Evolutionary conservation across 2,888 invertebrate species (phyloP).

Genomic region (Zaprionus bogoriensis): DNA sequence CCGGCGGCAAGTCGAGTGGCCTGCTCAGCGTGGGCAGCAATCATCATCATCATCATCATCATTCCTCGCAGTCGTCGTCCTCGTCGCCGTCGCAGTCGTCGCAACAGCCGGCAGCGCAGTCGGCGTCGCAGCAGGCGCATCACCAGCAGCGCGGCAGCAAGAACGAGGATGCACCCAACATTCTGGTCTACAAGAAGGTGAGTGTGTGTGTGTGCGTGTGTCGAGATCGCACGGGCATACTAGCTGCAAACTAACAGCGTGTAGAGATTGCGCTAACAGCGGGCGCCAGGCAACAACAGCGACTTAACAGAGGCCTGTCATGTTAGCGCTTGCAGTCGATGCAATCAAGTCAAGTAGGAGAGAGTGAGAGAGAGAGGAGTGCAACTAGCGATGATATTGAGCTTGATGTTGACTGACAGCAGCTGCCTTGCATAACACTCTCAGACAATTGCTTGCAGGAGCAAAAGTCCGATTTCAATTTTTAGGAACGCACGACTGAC

Average conservation of each 20-base stretch:
- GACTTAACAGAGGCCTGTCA: too few species aligned
- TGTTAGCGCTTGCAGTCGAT: too few species aligned
- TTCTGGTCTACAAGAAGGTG: constrained; percentile 94
- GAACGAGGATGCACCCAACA: constrained; percentile 92
- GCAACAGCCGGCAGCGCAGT: constrained; percentile 17
- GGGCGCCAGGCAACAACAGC: too few species aligned
- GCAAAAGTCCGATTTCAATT: too few species aligned
- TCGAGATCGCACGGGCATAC: background rate
- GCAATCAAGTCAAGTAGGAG: too few species aligned
- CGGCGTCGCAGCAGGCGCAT: constrained; percentile 25
- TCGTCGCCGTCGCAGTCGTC: constrained; percentile 18
- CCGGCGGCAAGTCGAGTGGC: constrained; percentile 34
- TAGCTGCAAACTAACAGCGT: background rate
- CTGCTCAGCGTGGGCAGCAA: constrained; percentile 63
- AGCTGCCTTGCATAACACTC: too few species aligned
- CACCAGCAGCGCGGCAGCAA: constrained; percentile 69
- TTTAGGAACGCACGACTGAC: too few species aligned
- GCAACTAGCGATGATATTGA: too few species aligned
- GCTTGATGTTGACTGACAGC: too few species aligned
- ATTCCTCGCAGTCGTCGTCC: constrained; percentile 26
- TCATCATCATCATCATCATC: constrained; percentile 59
- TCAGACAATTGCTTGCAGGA: too few species aligned
- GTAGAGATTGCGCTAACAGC: background rate
- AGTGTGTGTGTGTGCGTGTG: too few species aligned
- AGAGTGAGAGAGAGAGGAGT: too few species aligned